Conservation (phyloP, 2,113 vertebrate genomes). For the Ranitomeya variabilis region DNA sequence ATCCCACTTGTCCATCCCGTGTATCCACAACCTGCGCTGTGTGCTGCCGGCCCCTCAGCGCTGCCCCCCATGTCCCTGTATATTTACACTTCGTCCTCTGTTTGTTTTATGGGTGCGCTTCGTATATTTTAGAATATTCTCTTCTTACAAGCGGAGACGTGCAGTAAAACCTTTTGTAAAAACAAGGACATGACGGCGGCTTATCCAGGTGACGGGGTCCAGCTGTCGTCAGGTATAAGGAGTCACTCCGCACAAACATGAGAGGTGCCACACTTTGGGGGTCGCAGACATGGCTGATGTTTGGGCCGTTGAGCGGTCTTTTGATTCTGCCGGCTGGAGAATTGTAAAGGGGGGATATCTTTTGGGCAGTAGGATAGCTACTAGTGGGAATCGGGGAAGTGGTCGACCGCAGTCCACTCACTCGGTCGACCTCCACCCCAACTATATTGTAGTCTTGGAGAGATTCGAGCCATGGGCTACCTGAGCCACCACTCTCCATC, state of each 20-base stretch:
- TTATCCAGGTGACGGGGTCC: slow-evolving; percentile 24
- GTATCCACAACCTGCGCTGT: slow-evolving; percentile 31
- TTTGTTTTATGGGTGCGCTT: slow-evolving; percentile 27
- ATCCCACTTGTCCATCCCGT: slow-evolving; percentile 13
- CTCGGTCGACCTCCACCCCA: too few relatives aligned
- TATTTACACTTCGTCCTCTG: slow-evolving; percentile 34
- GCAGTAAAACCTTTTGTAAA: slow-evolving; percentile 23
- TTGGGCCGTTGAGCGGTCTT: too few relatives aligned
- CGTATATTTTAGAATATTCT: slow-evolving; percentile 43
- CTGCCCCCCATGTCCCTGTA: background rate
- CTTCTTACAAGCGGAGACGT: slow-evolving; percentile 15
- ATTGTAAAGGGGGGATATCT: too few relatives aligned
- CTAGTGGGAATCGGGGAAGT: too few relatives aligned
- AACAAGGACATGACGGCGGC: background rate
- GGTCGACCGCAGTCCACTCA: too few relatives aligned
- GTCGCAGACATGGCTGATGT: too few relatives aligned
- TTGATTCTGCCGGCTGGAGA: too few relatives aligned
- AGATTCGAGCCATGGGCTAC: too few relatives aligned
- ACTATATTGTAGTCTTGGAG: too few relatives aligned
- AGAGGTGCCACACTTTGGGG: background rate
- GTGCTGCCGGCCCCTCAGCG: background rate
- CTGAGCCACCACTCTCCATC: too few relatives aligned
- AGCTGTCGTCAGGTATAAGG: slow-evolving; percentile 2
- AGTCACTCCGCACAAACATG: background rate
- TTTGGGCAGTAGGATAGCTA: too few relatives aligned